These are phyloP conservation scores for Hystrix brachyura DNA, from an alignment of 2,113 vertebrate species.

Conservation along the genomic window DNA sequence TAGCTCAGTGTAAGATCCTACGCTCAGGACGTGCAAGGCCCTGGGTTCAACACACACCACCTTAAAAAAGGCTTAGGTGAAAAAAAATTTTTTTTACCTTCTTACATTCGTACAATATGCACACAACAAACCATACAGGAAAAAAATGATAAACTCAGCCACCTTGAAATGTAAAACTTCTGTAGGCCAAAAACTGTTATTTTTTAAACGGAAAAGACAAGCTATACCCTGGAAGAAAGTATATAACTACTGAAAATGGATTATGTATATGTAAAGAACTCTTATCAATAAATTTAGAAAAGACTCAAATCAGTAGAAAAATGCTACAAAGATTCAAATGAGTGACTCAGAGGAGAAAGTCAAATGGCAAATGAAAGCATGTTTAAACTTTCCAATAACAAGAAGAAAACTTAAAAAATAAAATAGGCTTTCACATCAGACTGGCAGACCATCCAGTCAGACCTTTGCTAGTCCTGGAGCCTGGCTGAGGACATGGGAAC, in stretches of 20 bases:
- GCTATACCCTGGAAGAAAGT: not conserved
- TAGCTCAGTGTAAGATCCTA: not conserved
- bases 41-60: not conserved
- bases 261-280: not conserved
- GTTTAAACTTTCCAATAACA: not conserved
- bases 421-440: not conserved
- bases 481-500: not conserved
- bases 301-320: not conserved
- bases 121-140: not conserved
- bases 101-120: not conserved
- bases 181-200: not conserved
- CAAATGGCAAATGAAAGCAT: not conserved
- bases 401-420: not conserved
- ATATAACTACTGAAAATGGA: not conserved
- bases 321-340: not conserved
- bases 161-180: not conserved
- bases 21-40: not conserved
- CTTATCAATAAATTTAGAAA: not conserved
- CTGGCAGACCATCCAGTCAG: not conserved
- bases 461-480: not conserved
- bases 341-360: not conserved
- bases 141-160: not conserved
- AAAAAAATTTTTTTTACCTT: not conserved
- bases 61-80: not conserved
- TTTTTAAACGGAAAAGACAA: not conserved